Evolutionary conservation across 2,113 vertebrate species (phyloP), one percentile per base, ranked within the genome.

Genomic region (Phylloscopus trochilus): DNA sequence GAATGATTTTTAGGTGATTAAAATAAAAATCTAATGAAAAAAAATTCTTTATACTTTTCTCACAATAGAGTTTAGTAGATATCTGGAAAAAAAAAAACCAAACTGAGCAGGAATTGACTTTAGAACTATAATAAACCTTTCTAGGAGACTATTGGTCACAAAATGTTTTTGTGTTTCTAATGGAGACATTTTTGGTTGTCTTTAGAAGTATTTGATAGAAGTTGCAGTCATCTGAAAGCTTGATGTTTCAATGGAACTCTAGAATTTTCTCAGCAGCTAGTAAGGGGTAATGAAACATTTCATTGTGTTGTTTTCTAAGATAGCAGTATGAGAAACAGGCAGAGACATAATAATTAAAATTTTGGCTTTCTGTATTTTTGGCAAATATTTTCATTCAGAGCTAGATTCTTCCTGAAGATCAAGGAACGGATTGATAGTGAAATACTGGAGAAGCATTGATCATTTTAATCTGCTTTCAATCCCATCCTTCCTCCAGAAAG

Each of bases 21-120:
- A 97, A 97, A 96, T 92, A 96, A 96, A 97, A 96, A 95, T 89
- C 94, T 89, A 93, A 94, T 92, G 76, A 88, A 96, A 96, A 95
- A 95, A 95, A 93, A 62, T 64, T 94, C 95, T 94, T 96, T 94
- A 58, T 93, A 81, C 72, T 90, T 95, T 90, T 90, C 83, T 92
- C 69, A 92, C 83, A 96, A 90, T 95, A 56, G 85, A 51, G 28
- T 87, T 95, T 90, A 86, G 86, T 83, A 88, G 56, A n/a, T 94
- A 88, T 52, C 64, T 78, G 47, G 33, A 53, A 47, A 27, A 30
- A 49, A n/a, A 21, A 21, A n/a, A n/a, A 9, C 8, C 31, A 56
- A 28, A 21, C 8, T 10, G n/a, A 60, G 22, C 18, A 43, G 19
- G 49, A 90, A 90, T 90, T 96, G 47, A 90, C 92, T 96, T 90